These are phyloP conservation scores for Frieseomelitta varia DNA, from an alignment of 1,140 invertebrate species.

Conservation along the genomic window DNA sequence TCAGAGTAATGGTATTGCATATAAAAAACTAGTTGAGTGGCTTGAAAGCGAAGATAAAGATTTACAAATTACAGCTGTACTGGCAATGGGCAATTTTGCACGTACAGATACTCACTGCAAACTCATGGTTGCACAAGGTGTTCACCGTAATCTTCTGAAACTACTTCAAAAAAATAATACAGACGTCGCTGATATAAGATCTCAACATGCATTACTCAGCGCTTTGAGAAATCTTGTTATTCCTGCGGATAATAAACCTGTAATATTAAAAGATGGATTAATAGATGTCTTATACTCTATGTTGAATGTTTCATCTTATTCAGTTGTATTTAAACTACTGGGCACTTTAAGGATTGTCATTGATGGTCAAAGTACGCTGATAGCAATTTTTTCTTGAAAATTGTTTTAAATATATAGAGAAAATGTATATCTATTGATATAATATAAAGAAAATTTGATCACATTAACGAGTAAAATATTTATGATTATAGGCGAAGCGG, in stretches of 20 bases:
- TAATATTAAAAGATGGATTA: slow-evolving; percentile 88
- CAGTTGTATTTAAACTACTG: slow-evolving; percentile 93
- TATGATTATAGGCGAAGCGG: slow-evolving; percentile 83
- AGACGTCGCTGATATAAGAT: slow-evolving; percentile 85
- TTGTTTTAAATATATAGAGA: not conserved
- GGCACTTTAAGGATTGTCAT: slow-evolving; percentile 93
- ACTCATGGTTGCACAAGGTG: slow-evolving; percentile 90
- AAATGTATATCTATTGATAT: not conserved
- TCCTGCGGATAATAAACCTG: slow-evolving; percentile 88
- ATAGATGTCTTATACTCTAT: slow-evolving; percentile 88
- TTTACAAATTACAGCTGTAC: slow-evolving; percentile 89
- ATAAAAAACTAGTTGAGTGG: slow-evolving; percentile 89
- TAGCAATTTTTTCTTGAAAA: slow-evolving; percentile 25
- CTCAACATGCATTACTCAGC: slow-evolving; percentile 92
- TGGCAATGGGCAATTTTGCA: slow-evolving; percentile 95
- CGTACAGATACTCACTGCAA: slow-evolving; percentile 92
- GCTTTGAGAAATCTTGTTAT: slow-evolving; percentile 93
- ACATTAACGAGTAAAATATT: not conserved
- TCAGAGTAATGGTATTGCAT: slow-evolving; percentile 87
- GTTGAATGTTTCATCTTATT: slow-evolving; percentile 88
- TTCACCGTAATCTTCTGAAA: slow-evolving; percentile 88
- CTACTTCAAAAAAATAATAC: slow-evolving; percentile 84
- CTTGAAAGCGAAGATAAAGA: slow-evolving; percentile 88
- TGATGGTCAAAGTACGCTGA: slow-evolving; percentile 87
- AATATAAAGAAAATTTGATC: slow-evolving; percentile 11